These are phyloP conservation scores for Zaprionus ghesquierei DNA, from an alignment of 1,140 invertebrate genomes.

Conservation along the genomic window DNA sequence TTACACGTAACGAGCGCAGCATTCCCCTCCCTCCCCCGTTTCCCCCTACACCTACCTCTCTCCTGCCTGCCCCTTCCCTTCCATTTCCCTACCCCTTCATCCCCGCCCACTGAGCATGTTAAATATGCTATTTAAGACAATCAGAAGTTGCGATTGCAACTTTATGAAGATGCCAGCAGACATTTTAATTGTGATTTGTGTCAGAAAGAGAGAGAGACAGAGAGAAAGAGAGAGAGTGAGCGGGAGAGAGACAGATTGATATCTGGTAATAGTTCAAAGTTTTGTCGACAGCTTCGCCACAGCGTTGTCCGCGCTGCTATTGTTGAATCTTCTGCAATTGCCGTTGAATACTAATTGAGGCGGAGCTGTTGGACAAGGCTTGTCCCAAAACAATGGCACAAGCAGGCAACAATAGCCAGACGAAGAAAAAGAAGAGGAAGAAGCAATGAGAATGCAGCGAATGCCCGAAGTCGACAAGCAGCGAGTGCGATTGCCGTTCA, in stretches of 20 bases:
- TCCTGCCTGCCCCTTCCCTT: not conserved
- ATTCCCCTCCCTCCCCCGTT: not conserved
- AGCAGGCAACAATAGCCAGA: not conserved
- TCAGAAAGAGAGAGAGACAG: not conserved
- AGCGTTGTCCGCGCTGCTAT: not conserved
- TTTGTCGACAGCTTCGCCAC: not conserved
- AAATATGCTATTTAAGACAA: slow-evolving; percentile 34
- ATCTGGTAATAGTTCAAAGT: not conserved
- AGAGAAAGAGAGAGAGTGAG: not conserved
- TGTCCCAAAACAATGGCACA: not conserved
- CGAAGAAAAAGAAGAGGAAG: not conserved
- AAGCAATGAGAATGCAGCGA: not conserved
- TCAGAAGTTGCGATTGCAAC: slow-evolving; percentile 36
- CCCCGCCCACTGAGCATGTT: not conserved
- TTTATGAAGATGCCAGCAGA: slow-evolving; percentile 39
- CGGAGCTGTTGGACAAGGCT: not conserved
- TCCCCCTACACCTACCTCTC: not conserved
- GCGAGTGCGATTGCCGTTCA: slow-evolving; percentile 1
- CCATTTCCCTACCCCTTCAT: not conserved
- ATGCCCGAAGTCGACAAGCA: not conserved
- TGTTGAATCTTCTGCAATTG: slow-evolving; percentile 8
- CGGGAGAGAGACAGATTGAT: not conserved
- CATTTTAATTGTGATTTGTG: slow-evolving; percentile 58
- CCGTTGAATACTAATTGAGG: slow-evolving; percentile 8
- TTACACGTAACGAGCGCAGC: slow-evolving; percentile 56